A percentile compares a stretch with the other conserved stretches of the same genome.
Conservation (phyloP, 2,797 vertebrate species). For the Dicrostonyx torquatus region DNA sequence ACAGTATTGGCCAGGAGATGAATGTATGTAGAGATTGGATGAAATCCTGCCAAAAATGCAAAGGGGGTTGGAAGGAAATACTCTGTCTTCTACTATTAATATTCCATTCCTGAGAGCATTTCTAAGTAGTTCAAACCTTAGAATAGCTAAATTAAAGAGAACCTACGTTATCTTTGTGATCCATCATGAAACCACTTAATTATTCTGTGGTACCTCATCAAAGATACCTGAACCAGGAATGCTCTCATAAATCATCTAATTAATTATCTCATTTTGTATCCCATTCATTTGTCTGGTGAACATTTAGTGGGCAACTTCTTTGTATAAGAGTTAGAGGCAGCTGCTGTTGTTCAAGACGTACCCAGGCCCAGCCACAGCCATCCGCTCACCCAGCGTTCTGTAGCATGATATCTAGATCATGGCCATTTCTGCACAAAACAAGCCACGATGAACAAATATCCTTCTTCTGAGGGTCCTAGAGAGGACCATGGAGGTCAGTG, state of each 20-base stretch:
- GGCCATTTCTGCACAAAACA: too few species aligned
- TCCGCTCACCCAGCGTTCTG: neutral
- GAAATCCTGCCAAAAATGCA: neutral
- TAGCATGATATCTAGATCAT: accelerated
- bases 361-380: neutral
- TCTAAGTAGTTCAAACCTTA: neutral
- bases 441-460: neutral
- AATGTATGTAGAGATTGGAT: neutral
- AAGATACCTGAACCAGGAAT: neutral
- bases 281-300: neutral
- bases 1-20: neutral
- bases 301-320: neutral
- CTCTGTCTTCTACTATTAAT: neutral
- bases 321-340: neutral
- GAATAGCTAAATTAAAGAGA: neutral
- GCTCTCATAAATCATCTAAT: neutral
- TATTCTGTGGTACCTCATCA: neutral
- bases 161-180: neutral
- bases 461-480: neutral
- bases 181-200: neutral
- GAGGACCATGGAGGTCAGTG: neutral
- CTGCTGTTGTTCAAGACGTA: neutral
- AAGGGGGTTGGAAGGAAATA: neutral
- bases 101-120: neutral
- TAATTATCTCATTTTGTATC: neutral